These are phyloP conservation scores for Thelaira solivaga DNA, from an alignment of 2,888 invertebrate species.

Conservation along the genomic window DNA sequence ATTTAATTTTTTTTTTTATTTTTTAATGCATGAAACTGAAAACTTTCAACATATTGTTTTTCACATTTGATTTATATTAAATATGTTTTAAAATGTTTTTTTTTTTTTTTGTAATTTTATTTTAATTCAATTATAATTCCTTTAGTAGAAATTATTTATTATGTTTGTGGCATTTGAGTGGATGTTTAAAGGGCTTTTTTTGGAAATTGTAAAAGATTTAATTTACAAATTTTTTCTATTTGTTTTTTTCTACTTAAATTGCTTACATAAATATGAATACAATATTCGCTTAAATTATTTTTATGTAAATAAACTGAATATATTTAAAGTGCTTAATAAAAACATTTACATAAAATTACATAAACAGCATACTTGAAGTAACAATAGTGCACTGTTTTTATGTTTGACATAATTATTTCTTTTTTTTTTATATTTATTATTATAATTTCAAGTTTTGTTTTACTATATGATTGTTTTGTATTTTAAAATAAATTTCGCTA, in stretches of 20 bases:
- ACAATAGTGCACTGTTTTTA: constrained; percentile 15
- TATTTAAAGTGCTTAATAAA: neutral
- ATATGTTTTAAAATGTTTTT: neutral
- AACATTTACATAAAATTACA: constrained; percentile 32
- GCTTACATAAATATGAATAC: neutral
- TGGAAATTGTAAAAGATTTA: neutral
- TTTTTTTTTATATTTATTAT: neutral
- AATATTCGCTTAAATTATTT: neutral
- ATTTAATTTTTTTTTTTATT: neutral
- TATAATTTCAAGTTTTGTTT: neutral
- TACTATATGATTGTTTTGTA: neutral
- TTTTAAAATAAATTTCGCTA: neutral
- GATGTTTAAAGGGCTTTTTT: constrained; percentile 35
- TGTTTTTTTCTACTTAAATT: too few relatives aligned
- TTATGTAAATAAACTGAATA: neutral
- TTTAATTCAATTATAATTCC: neutral
- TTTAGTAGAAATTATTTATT: neutral
- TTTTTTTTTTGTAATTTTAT: neutral
- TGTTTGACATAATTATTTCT: too few relatives aligned
- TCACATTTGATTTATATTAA: neutral
- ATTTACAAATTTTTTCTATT: constrained; percentile 34
- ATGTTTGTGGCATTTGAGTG: constrained; percentile 14
- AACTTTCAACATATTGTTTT: neutral
- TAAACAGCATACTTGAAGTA: constrained; percentile 6
- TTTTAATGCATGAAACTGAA: neutral